These are phyloP conservation scores for Ancistrus triradiatus DNA, from an alignment of 2,113 vertebrate species.

Conservation along the genomic window DNA sequence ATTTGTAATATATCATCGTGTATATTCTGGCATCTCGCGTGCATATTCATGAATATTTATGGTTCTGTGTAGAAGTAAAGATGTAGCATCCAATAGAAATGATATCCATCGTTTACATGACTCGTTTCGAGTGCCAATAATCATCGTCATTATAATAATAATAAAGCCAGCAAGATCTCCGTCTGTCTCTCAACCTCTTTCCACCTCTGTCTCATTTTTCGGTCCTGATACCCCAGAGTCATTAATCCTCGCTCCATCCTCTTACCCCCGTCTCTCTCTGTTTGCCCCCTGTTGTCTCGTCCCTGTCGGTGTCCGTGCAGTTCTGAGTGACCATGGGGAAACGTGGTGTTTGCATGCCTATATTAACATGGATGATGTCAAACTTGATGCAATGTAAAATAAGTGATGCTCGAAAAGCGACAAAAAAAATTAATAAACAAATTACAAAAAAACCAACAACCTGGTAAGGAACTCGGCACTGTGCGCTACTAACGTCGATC, in stretches of 20 bases:
- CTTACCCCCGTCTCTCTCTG: not conserved
- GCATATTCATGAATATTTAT: too few species aligned
- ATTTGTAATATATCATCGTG: too few species aligned
- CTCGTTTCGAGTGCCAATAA: too few species aligned
- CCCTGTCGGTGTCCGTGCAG: conserved; percentile 61
- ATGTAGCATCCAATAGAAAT: too few species aligned
- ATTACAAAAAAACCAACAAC: conserved; percentile 34
- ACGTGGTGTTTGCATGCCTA: conserved; percentile 75
- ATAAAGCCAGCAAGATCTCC: too few species aligned
- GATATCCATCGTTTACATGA: too few species aligned
- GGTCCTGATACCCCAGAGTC: conserved; percentile 13
- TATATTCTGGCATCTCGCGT: too few species aligned
- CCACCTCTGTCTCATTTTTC: conserved; percentile 16
- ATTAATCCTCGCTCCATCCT: not conserved
- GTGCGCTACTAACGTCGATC: conserved; percentile 64
- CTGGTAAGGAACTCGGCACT: conserved; percentile 65
- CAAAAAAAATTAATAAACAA: conserved; percentile 36
- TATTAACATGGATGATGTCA: conserved; percentile 78
- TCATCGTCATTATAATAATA: too few species aligned
- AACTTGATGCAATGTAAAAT: conserved; percentile 68
- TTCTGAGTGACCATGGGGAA: conserved; percentile 67
- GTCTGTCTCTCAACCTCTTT: not conserved
- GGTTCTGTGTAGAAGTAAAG: too few species aligned
- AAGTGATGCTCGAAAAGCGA: conserved; percentile 63
- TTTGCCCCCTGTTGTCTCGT: conserved; percentile 8